Evolutionary conservation across 1,140 invertebrate genomes (phyloP).

Genomic region (Drosophila bocqueti): DNA sequence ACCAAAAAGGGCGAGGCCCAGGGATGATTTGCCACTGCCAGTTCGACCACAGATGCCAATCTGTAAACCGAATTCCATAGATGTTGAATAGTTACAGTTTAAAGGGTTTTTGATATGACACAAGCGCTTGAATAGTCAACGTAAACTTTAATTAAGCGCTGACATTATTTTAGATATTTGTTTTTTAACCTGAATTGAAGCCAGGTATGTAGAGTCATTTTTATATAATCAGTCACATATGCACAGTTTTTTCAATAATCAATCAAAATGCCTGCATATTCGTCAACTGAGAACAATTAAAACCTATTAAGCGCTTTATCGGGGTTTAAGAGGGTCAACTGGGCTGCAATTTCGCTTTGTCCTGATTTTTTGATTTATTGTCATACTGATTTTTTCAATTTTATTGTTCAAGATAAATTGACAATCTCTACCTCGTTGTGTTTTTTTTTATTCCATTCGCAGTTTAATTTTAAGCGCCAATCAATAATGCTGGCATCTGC

Average conservation of each 20-base stretch:
- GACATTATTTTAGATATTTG: slow-evolving; percentile 1
- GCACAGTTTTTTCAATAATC: slow-evolving; percentile 20
- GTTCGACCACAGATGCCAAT: slow-evolving; percentile 92
- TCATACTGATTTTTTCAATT: slow-evolving; percentile 17
- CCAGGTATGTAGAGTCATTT: slow-evolving; percentile 31
- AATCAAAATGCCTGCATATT: slow-evolving; percentile 27
- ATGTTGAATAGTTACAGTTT: slow-evolving; percentile 6
- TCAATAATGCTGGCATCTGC: slow-evolving; percentile 30
- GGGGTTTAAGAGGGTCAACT: slow-evolving; percentile 6
- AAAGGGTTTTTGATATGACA: slow-evolving; percentile 2
- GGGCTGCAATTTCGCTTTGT: slow-evolving; percentile 2
- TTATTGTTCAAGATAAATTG: slow-evolving; percentile 28
- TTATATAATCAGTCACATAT: slow-evolving; percentile 24
- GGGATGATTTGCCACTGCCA: slow-evolving; percentile 92
- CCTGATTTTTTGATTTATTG: slow-evolving; percentile 41
- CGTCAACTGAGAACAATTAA: slow-evolving; percentile 33
- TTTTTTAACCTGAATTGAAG: neutral
- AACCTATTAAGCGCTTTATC: slow-evolving; percentile 27
- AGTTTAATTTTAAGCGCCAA: slow-evolving; percentile 27
- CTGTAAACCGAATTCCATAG: slow-evolving; percentile 83
- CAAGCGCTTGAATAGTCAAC: neutral
- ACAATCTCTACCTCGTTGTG: slow-evolving; percentile 1
- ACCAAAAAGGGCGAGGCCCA: slow-evolving; percentile 89
- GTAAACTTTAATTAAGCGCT: slow-evolving; percentile 1
- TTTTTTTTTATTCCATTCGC: neutral